Base-by-base conservation (phyloP, 2,888 invertebrate genomes). In the Latheticus oryzae region DNA sequence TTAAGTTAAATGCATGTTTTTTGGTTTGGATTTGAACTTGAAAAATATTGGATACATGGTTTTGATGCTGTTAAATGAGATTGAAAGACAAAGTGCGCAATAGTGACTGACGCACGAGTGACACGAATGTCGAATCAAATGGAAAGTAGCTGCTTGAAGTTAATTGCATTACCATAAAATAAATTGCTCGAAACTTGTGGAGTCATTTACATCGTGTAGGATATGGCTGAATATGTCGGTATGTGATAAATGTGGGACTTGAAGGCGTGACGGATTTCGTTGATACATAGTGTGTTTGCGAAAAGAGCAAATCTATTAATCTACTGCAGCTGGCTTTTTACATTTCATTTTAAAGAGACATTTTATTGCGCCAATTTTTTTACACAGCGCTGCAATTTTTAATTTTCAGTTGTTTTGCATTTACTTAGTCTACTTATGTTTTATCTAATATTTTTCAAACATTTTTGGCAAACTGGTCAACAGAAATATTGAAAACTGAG, bases 91-190 rank as follows among this genome's bases (percentile, higher is more conserved):
- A 32, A 7, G 16, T 7, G 11, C 13, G 32, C 5, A 17, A 8
- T 17, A 8, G 4, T 13, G 15, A 13, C 17, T 17, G 15, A 35
- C 35, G 16, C 35, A 35, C 35, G 35, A 35, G 17, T 16, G 17
- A 5, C 17, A 8, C 4, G n/a, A 24, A 21, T 23, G 40, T 37
- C 37, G 19, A n/a, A 37, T 30, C 40, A 40, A 40, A 40, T 12
- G 21, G 3, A 19, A 24, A 40, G 43, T 30, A 26, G 8, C 43
- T 16, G 7, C 43, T 43, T 8, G 19, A 47, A 47, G 32, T 33
- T 47, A 47, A 47, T 47, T 47, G 47, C 47, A 47, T 47, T 47
- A 47, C 21, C 47, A 32, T 47, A 47, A 47, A 47, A 47, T 33
- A 47, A 47, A 47, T 47, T 47, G 32, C 32, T 21, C 12, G 7